phyloP scores from a whole-genome alignment of 2,797 vertebrate species.

The Macropus fuliginosus region DNA sequence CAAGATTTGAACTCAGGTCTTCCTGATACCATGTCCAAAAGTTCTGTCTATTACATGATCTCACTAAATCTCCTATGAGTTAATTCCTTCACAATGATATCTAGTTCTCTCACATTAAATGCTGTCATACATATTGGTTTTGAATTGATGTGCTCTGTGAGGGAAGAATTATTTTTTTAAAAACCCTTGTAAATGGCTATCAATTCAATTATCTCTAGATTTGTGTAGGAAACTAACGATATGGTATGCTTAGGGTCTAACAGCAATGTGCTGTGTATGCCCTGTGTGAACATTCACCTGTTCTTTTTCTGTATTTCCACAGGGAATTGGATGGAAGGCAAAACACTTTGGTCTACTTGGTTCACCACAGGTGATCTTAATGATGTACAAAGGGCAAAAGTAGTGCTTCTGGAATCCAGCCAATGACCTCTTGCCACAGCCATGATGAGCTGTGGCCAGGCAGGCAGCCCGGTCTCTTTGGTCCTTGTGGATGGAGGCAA shows the following conservation, averaged over 20 bases:
- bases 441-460: not conserved
- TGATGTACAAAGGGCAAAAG: not conserved
- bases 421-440: not conserved
- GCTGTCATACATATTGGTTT: not conserved
- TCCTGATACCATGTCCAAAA: not conserved
- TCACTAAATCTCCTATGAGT: not conserved
- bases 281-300: not conserved
- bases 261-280: not conserved
- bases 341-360: not conserved
- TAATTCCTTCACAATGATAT: not conserved
- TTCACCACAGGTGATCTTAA: not conserved
- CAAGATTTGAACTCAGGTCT: not conserved
- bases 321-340: not conserved
- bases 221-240: not conserved
- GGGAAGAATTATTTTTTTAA: not conserved
- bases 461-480: too few species aligned
- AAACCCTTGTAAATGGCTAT: not conserved
- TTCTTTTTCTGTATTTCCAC: not conserved
- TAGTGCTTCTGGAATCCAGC: not conserved
- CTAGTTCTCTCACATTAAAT: constrained; percentile 13
- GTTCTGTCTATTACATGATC: not conserved
- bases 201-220: not conserved
- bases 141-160: not conserved
- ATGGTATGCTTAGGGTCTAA: not conserved
- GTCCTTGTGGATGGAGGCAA: not conserved